Evolutionary conservation across 1,140 invertebrate genomes (phyloP), one percentile per base, ranked within the genome.

Genomic region (Hermatobates lingyangjiaoensis): DNA sequence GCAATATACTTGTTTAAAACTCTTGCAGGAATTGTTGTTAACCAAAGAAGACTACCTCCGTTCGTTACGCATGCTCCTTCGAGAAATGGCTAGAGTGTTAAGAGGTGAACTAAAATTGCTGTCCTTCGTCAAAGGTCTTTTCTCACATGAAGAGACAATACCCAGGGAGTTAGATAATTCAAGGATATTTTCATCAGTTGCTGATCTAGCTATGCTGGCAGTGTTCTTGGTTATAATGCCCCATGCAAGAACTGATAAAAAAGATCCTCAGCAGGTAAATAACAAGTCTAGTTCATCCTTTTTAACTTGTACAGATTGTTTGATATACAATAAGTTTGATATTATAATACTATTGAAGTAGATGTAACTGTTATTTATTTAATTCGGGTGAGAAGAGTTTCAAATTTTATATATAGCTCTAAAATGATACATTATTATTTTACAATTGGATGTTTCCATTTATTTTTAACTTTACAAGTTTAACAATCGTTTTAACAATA

Each of bases 31-130:
- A 63, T 67, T 95, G 50, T 60, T 96, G 30, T 69, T 85, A 52
- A 87, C 88, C 54, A 76, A 84, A 20, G 92, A 97, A 57, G 91
- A 96, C 66, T 94, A 88, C 65, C 67, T 93, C 15, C 73, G 87
- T 5, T 81, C 88, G 14, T 64, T 96, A 44, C 72, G 91, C 18
- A 77, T 81, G 15, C 69, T 97, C 30, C 69, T 89, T 2, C 70
- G 92, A 45, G 92, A 97, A 70, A 83, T 91, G 45, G 58, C 56
- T 40, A 75, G 90, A 14, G 79, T 83, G 26, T 70, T 86, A n/a
- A 69, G 82, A 10, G 74, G 83, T 58, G 87, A 90, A 51, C 74
- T 91, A 4, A 83, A 81, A 62, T 71, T 90, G 39, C 63, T 73
- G 1, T 72, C 69, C 26, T 80, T 90, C 51, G 81, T 76, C 52